Evolutionary conservation across 2,888 invertebrate species (phyloP), one percentile per base, ranked within the genome.

Genomic region (Drosophila siamana): DNA sequence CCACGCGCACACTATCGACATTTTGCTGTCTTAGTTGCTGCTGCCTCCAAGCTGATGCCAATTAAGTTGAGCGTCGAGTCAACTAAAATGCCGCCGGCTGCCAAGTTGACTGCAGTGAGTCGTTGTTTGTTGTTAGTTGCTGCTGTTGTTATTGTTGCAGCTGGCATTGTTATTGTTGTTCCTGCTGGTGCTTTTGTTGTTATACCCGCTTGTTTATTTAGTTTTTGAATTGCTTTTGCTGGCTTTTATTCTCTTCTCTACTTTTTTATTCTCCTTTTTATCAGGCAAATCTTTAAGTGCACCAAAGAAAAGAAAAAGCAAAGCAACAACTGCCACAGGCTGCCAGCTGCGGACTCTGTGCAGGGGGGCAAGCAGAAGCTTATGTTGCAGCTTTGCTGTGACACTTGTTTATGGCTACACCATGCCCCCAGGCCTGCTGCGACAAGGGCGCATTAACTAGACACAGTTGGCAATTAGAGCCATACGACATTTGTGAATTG

Each of bases 1-100:
- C 43, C 36, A 15, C 24, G n/a, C 30, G 28, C 19, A 33, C n/a
- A 13, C 43, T 48, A 16, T 26, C 15, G 26, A 33, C n/a, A 33
- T 26, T 4, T 26, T 4, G 30, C 30, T n/a, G n/a, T 33, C 11
- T 11, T 33, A n/a, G 33, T 33, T 33, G 15, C 11, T 16, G 33
- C 11, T 19, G 61, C 64, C 57, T 28, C 24, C 13, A 55, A 48
- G 47, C 67, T 44, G 33, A 19, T 19, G 84, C 73, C 81, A 78
- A 84, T 80, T 84, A 80, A 78, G 71, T 69, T 59, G 70, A 81
- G 84, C 73, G 73, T 61, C 71, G 69, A 82, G 79, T 81, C 85
- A 69, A 77, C 85, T 69, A 51, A 85, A 85, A 77, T 54, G 68
- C 69, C 82, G 48, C 30, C 15, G 65, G 69, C 71, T 64, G 52